Evolutionary conservation across 2,113 vertebrate genomes (phyloP).

Genomic region (Penelope pileata): DNA sequence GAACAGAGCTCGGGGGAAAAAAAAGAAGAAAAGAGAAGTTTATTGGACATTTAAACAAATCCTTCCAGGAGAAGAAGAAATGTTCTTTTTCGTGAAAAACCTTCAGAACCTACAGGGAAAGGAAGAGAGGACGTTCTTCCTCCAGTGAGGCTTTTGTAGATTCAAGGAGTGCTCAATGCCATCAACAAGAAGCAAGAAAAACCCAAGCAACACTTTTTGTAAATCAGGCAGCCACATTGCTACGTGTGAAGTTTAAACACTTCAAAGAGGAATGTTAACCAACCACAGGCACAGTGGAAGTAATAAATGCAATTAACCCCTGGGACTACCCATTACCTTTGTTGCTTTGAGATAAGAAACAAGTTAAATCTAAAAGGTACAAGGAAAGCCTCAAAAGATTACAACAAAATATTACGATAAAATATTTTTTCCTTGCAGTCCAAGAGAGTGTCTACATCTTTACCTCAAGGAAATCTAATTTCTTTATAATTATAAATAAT

Average conservation of each 20-base stretch:
- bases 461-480: not conserved
- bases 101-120: not conserved
- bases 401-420: not conserved
- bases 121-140: not conserved
- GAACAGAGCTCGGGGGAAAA: not conserved
- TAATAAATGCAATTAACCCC: not conserved
- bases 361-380: not conserved
- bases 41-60: too few relatives aligned
- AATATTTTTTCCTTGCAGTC: not conserved
- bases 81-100: not conserved
- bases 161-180: not conserved
- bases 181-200: not conserved
- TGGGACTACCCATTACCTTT: not conserved
- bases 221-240: not conserved
- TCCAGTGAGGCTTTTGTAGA: not conserved
- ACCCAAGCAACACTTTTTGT: not conserved
- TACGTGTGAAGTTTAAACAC: not conserved
- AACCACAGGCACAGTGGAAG: not conserved
- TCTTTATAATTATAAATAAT: too few relatives aligned
- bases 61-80: not conserved
- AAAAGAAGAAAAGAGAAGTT: too few relatives aligned
- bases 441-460: fast-evolving
- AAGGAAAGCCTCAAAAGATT: not conserved
- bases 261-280: not conserved
- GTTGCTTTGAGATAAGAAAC: not conserved